Evolutionary conservation across 2,888 invertebrate genomes (phyloP).

Genomic region (Artemia sp.): DNA sequence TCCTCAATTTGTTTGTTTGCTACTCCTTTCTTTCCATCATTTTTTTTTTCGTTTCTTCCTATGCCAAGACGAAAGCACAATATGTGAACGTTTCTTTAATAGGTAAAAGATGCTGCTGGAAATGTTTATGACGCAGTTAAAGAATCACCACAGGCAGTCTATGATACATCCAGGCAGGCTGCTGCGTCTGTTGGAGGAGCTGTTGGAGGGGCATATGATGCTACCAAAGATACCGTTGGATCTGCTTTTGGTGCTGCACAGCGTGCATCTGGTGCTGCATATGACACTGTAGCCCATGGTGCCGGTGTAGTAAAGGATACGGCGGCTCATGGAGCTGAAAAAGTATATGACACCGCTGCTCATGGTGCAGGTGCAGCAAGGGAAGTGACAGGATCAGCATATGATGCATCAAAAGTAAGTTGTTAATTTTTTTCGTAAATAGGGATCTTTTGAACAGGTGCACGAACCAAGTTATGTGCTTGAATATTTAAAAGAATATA

Average conservation of each 20-base stretch:
- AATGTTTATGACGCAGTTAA: neutral
- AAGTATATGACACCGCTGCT: conserved; percentile 5
- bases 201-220: neutral
- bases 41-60: too few species aligned
- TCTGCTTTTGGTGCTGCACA: neutral
- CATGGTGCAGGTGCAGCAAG: neutral
- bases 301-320: neutral
- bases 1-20: too few species aligned
- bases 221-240: neutral
- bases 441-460: too few species aligned
- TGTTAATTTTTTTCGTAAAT: neutral
- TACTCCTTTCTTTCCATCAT: too few species aligned
- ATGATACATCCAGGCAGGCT: neutral
- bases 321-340: too few species aligned
- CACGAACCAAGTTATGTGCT: too few species aligned
- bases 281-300: conserved; percentile 3
- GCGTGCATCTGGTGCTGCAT: neutral
- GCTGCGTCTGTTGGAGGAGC: neutral
- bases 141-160: neutral
- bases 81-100: neutral
- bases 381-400: neutral
- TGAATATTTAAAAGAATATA: too few species aligned
- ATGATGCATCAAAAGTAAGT: conserved; percentile 1
- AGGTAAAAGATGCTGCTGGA: conserved; percentile 12
- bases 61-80: too few species aligned